These are phyloP conservation scores for Eriosoma lanigerum DNA, from an alignment of 1,140 invertebrate genomes.

Conservation along the genomic window DNA sequence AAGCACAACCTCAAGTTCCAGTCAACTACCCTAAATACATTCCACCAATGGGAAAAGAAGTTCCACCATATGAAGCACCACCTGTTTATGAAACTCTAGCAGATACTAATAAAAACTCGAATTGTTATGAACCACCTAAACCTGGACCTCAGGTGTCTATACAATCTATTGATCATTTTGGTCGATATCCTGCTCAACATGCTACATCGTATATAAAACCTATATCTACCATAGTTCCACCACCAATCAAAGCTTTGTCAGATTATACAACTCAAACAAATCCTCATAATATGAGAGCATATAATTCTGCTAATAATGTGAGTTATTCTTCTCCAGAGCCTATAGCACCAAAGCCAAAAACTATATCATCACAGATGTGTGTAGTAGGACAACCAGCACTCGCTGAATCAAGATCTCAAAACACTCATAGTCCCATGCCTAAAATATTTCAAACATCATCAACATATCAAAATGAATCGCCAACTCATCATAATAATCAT, in stretches of 20 bases:
- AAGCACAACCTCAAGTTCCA: conserved; percentile 72
- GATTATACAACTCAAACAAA: conserved; percentile 19
- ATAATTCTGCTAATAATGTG: conserved; percentile 13
- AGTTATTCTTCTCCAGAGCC: conserved; percentile 21
- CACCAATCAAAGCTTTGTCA: conserved; percentile 24
- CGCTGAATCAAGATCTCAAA: conserved; percentile 46
- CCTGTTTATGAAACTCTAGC: conserved; percentile 76
- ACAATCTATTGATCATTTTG: conserved; percentile 48
- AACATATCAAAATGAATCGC: conserved; percentile 17
- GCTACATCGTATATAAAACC: conserved; percentile 18
- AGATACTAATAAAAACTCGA: conserved; percentile 59
- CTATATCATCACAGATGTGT: conserved; percentile 32
- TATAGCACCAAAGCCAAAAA: not conserved
- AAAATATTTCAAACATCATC: conserved; percentile 44
- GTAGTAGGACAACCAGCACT: conserved; percentile 43
- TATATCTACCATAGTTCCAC: not conserved
- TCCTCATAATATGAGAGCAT: conserved; percentile 16
- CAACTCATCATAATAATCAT: not conserved
- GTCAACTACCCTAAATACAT: conserved; percentile 62
- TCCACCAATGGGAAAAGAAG: conserved; percentile 60
- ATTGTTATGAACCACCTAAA: conserved; percentile 59
- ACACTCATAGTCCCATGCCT: conserved; percentile 3
- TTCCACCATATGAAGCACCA: conserved; percentile 63
- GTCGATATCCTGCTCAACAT: conserved; percentile 52
- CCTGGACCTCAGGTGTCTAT: conserved; percentile 61